A percentile compares a stretch with the other conserved stretches of the same genome.
phyloP scores from a whole-genome alignment of 1,140 invertebrate species.

The Micrasema longulum region DNA sequence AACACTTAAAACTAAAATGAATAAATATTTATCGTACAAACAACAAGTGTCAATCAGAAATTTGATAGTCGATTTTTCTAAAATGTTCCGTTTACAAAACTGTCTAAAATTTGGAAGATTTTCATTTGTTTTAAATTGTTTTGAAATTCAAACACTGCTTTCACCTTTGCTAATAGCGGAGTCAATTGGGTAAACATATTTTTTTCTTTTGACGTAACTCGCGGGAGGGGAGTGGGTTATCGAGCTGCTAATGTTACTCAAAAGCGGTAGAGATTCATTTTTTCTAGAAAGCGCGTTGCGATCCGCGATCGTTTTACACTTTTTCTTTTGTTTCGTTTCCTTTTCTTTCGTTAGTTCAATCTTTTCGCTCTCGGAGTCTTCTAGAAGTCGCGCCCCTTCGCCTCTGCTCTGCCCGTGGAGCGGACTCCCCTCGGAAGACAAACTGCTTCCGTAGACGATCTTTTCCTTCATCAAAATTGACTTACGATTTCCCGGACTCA shows the following conservation, averaged over 20 bases:
- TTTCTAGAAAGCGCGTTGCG: constrained; percentile 59
- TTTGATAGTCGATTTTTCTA: too few species aligned
- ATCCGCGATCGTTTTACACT: constrained; percentile 64
- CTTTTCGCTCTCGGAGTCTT: constrained; percentile 58
- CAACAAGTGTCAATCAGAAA: too few species aligned
- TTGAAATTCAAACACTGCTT: constrained; percentile 66
- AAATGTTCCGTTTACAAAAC: too few species aligned
- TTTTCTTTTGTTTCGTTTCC: constrained; percentile 59
- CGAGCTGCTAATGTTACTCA: constrained; percentile 65
- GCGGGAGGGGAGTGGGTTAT: constrained; percentile 66
- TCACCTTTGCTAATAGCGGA: constrained; percentile 68
- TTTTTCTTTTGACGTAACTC: constrained; percentile 71
- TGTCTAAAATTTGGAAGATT: too few species aligned
- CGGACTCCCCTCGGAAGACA: constrained; percentile 60
- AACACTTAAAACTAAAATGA: too few species aligned
- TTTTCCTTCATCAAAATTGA: constrained; percentile 46
- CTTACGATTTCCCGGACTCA: constrained; percentile 36
- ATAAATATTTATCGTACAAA: too few species aligned
- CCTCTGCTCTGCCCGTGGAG: constrained; percentile 55
- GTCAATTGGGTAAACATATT: constrained; percentile 70
- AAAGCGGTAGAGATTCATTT: constrained; percentile 69
- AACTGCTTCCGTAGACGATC: constrained; percentile 47
- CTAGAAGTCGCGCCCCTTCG: constrained; percentile 53
- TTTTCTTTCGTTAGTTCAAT: constrained; percentile 57
- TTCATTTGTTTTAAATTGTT: too few species aligned